These are phyloP conservation scores for Aptenodytes patagonicus DNA, from an alignment of 2,113 vertebrate species.

Conservation along the genomic window DNA sequence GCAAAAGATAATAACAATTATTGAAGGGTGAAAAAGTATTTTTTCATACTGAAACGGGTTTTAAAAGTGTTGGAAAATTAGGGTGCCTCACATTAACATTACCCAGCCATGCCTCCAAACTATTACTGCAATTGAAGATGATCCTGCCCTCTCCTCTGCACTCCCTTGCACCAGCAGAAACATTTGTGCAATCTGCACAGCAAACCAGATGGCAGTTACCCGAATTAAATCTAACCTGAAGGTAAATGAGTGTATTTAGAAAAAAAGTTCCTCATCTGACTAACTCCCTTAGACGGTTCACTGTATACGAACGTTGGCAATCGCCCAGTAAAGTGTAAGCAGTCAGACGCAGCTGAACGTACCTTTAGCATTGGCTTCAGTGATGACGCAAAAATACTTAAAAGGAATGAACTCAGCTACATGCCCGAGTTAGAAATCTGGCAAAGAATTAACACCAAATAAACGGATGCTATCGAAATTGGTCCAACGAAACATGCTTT, in stretches of 20 bases:
- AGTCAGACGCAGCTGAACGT: not conserved
- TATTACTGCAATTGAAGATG: not conserved
- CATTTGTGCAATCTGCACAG: not conserved
- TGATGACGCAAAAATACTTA: not conserved
- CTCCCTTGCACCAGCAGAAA: not conserved
- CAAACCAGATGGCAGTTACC: not conserved
- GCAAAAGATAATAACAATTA: not conserved
- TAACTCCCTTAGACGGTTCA: not conserved
- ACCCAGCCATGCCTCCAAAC: accelerated
- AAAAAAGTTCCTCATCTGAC: not conserved
- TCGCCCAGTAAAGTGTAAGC: not conserved
- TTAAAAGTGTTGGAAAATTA: not conserved
- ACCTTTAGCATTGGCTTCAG: not conserved
- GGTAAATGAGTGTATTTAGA: not conserved
- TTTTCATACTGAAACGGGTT: not conserved
- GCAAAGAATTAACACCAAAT: not conserved
- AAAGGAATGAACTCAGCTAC: not conserved
- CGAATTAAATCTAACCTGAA: not conserved
- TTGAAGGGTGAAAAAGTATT: not conserved
- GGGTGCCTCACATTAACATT: not conserved
- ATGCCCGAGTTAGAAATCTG: not conserved
- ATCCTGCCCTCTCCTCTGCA: not conserved
- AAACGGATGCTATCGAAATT: not conserved
- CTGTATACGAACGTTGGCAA: accelerated
- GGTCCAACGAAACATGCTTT: not conserved